Percentiles rank a stretch among this genome's conserved stretches.
Evolutionary conservation across 2,113 vertebrate genomes (phyloP).

Genomic region (Clupea harengus): DNA sequence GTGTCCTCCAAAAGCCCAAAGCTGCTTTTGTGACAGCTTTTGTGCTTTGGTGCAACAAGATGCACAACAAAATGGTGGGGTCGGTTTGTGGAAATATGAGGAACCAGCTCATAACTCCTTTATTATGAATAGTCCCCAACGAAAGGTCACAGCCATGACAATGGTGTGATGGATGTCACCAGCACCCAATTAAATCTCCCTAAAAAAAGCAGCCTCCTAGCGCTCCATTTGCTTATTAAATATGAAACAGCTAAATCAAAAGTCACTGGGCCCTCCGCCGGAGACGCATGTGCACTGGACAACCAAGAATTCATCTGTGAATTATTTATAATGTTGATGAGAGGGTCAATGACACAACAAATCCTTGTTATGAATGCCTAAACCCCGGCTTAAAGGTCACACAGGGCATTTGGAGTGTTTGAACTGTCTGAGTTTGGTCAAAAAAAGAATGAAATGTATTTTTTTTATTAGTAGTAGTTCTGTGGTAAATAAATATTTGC

Average conservation of each 20-base stretch:
- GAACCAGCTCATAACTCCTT: slow-evolving; percentile 72
- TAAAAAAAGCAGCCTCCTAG: slow-evolving; percentile 67
- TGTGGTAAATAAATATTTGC: slow-evolving; percentile 66
- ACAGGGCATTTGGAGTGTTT: slow-evolving; percentile 54
- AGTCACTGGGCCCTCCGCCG: slow-evolving; percentile 61
- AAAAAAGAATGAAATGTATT: not conserved
- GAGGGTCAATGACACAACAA: slow-evolving; percentile 70
- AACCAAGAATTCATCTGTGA: slow-evolving; percentile 59
- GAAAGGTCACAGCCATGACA: slow-evolving; percentile 80
- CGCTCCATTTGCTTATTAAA: slow-evolving; percentile 75
- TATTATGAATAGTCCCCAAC: slow-evolving; percentile 75
- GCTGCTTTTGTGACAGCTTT: not conserved
- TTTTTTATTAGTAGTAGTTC: slow-evolving; percentile 34
- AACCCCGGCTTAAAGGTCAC: slow-evolving; percentile 70
- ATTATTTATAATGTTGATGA: slow-evolving; percentile 75
- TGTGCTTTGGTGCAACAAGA: slow-evolving; percentile 5
- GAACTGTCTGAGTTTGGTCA: slow-evolving; percentile 41
- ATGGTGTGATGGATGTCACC: slow-evolving; percentile 77
- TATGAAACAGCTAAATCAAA: slow-evolving; percentile 75
- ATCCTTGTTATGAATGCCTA: slow-evolving; percentile 71
- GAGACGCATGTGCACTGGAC: slow-evolving; percentile 62
- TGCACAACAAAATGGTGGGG: slow-evolving; percentile 46
- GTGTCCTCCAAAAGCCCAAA: not conserved
- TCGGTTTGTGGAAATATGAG: slow-evolving; percentile 64
- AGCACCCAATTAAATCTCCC: slow-evolving; percentile 77